phyloP scores from a whole-genome alignment of 2,797 vertebrate species.

The Nannoperca australis region DNA sequence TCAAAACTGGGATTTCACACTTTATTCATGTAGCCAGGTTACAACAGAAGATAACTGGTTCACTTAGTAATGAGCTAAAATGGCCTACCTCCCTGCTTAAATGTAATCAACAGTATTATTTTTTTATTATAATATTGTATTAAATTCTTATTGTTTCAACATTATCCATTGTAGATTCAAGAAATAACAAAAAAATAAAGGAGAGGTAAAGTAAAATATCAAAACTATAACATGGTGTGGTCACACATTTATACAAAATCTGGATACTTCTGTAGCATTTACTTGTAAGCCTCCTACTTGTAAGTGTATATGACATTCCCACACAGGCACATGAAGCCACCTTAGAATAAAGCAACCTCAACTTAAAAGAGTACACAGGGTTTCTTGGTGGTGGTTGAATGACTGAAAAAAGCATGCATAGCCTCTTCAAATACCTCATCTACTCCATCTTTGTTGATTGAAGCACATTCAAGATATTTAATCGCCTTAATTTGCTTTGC shows the following conservation, averaged over 20 bases:
- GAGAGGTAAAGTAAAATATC: neutral
- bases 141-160: neutral
- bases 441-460: conserved; percentile 89
- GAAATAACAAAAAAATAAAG: neutral
- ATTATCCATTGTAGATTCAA: neutral
- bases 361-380: conserved; percentile 16
- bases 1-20: neutral
- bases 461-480: conserved; percentile 91
- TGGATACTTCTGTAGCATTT: neutral
- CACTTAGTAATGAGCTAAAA: neutral
- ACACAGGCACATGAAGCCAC: neutral
- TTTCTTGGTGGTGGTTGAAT: conserved; percentile 79
- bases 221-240: neutral
- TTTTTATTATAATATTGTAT: too few relatives aligned
- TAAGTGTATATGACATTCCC: neutral
- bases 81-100: neutral
- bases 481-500: conserved; percentile 85
- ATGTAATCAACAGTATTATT: neutral
- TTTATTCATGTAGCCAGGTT: neutral
- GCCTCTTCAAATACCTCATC: conserved; percentile 87
- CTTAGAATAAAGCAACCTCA: neutral
- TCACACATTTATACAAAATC: neutral
- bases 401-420: conserved; percentile 32
- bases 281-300: too few relatives aligned
- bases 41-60: neutral